Percentiles rank a stretch among this genome's conserved stretches.
These are phyloP conservation scores for Sceliomorpha sp. DNA, from an alignment of 2,888 invertebrate genomes.

Conservation along the genomic window DNA sequence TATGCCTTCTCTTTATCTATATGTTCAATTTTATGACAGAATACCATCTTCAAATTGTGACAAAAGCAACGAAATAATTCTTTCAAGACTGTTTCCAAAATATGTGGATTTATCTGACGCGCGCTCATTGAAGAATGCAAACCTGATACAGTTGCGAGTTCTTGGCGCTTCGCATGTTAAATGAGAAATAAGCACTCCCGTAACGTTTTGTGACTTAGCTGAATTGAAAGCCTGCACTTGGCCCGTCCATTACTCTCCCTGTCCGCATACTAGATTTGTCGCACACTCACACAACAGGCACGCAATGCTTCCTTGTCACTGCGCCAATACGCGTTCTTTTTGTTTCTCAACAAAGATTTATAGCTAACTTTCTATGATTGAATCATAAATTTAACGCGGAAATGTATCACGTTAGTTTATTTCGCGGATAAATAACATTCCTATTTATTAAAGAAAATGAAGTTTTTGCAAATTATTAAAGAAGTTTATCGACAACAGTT, in stretches of 20 bases:
- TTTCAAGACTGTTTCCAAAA: too few relatives aligned
- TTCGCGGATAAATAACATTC: too few relatives aligned
- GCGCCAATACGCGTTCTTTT: slow-evolving; percentile 30
- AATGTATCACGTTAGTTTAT: neutral
- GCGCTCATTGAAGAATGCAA: slow-evolving; percentile 54
- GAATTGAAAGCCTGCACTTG: slow-evolving; percentile 54
- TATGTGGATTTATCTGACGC: slow-evolving; percentile 50
- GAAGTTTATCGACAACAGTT: too few relatives aligned
- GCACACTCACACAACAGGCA: slow-evolving; percentile 41
- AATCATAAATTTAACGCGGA: neutral
- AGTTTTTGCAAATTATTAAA: too few relatives aligned
- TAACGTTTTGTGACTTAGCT: slow-evolving; percentile 47
- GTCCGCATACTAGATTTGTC: slow-evolving; percentile 56
- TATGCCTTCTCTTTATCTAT: too few relatives aligned
- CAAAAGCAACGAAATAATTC: too few relatives aligned
- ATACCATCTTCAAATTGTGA: too few relatives aligned
- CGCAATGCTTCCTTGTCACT: slow-evolving; percentile 52
- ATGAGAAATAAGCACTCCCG: slow-evolving; percentile 51
- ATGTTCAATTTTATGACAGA: too few relatives aligned
- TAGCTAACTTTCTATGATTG: neutral
- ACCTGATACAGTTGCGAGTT: slow-evolving; percentile 55
- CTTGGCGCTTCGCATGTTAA: slow-evolving; percentile 49
- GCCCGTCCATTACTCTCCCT: slow-evolving; percentile 57
- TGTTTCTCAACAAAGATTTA: slow-evolving; percentile 2
- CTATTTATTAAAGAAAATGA: too few relatives aligned